Conservation (phyloP, 2,113 vertebrate species). For the Calidris pugnax region DNA sequence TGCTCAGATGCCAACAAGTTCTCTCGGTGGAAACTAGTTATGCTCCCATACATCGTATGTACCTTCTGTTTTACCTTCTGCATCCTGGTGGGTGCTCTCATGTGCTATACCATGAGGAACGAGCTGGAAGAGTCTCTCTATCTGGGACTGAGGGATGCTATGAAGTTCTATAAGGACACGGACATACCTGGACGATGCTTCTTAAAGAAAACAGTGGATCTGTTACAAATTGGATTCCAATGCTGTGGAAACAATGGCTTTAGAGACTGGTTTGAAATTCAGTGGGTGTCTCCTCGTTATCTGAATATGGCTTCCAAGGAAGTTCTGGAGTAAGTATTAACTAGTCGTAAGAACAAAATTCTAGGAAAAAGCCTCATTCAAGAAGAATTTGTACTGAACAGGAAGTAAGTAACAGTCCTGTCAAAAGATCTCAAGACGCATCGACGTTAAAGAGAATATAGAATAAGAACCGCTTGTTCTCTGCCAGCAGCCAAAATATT, state of each 20-base stretch:
- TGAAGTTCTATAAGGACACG: constrained; percentile 86
- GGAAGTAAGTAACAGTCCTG: background rate
- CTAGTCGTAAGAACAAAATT: background rate
- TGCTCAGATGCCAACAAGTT: constrained; percentile 85
- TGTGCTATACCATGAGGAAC: constrained; percentile 85
- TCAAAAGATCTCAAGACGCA: background rate
- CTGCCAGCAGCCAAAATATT: background rate
- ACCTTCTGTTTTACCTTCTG: constrained; percentile 88
- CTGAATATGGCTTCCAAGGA: constrained; percentile 85
- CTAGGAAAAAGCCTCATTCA: background rate
- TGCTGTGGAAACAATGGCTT: constrained; percentile 88
- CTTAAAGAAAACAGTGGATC: constrained; percentile 84
- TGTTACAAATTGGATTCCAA: constrained; percentile 84
- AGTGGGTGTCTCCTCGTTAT: constrained; percentile 88
- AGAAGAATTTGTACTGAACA: background rate
- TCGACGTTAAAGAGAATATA: background rate
- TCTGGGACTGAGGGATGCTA: constrained; percentile 80
- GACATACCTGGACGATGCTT: constrained; percentile 88
- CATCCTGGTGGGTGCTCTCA: constrained; percentile 83
- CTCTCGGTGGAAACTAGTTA: constrained; percentile 85
- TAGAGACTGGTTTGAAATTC: constrained; percentile 89
- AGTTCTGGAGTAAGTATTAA: constrained; percentile 83
- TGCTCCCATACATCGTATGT: constrained; percentile 87
- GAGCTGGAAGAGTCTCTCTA: constrained; percentile 84
- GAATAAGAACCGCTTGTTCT: background rate